Conservation (phyloP, 1,140 invertebrate species). For the Xylocopa sonorina region DNA sequence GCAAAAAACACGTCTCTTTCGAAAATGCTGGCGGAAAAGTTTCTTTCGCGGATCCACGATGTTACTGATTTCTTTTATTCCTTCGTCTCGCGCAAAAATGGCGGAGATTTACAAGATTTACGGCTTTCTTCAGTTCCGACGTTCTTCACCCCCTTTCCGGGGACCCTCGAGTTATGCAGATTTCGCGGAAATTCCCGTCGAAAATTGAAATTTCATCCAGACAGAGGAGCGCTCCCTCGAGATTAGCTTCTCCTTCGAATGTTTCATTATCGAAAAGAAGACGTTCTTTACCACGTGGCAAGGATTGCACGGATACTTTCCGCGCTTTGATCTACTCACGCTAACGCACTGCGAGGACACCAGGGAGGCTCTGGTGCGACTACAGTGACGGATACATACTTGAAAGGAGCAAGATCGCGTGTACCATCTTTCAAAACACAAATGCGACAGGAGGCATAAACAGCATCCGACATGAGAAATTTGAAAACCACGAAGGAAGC, state of each 20-base stretch:
- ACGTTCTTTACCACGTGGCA: background rate
- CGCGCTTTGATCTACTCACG: slow-evolving; percentile 48
- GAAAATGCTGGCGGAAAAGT: background rate
- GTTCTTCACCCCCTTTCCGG: background rate
- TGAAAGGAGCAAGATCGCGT: background rate
- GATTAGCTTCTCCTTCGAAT: slow-evolving; percentile 4
- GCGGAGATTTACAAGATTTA: slow-evolving; percentile 47
- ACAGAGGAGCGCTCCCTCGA: slow-evolving; percentile 4
- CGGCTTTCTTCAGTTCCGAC: slow-evolving; percentile 20
- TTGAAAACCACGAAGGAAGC: too few relatives aligned
- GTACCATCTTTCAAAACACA: too few relatives aligned
- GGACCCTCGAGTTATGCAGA: slow-evolving; percentile 58
- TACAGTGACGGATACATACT: background rate
- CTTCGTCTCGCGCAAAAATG: slow-evolving; percentile 28
- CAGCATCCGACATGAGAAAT: too few relatives aligned
- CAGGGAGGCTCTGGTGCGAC: background rate
- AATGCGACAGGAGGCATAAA: too few relatives aligned
- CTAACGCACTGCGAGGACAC: slow-evolving; percentile 10
- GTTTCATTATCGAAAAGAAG: slow-evolving; percentile 41
- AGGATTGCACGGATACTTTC: slow-evolving; percentile 11
- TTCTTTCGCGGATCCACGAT: background rate
- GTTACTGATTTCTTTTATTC: slow-evolving; percentile 19
- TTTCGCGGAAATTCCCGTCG: slow-evolving; percentile 52
- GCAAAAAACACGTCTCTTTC: background rate
- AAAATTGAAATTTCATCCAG: slow-evolving; percentile 68